Percentiles rank a stretch among this genome's conserved stretches.
Evolutionary conservation across 2,888 invertebrate species (phyloP).

Genomic region (Seira musarum): DNA sequence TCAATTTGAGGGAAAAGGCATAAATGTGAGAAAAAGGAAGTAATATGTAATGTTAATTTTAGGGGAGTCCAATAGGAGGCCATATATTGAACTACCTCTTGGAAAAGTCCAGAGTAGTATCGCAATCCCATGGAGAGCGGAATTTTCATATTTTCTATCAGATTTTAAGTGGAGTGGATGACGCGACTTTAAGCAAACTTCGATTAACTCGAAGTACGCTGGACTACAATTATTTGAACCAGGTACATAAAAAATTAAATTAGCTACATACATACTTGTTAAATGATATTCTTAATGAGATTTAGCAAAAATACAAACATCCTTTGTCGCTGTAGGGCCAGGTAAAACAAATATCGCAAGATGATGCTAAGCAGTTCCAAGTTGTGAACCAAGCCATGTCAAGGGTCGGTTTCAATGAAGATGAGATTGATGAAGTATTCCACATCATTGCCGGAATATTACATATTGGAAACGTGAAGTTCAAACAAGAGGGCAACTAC

Average conservation of each 20-base stretch:
- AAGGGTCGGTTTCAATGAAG: slow-evolving; percentile 82
- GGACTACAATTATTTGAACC: slow-evolving; percentile 84
- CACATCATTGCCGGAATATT: slow-evolving; percentile 87
- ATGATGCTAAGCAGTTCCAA: slow-evolving; percentile 81
- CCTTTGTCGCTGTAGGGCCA: slow-evolving; percentile 65
- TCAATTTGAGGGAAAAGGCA: too few relatives aligned
- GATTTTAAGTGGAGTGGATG: slow-evolving; percentile 82
- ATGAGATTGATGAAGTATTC: slow-evolving; percentile 84
- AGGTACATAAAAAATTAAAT: slow-evolving; percentile 75
- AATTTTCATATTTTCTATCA: slow-evolving; percentile 97
- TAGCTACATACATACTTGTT: neutral
- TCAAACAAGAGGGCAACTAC: slow-evolving; percentile 81
- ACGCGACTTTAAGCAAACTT: slow-evolving; percentile 78
- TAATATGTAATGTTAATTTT: too few relatives aligned
- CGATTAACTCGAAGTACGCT: slow-evolving; percentile 80
- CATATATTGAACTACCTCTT: slow-evolving; percentile 91
- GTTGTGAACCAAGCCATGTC: slow-evolving; percentile 83
- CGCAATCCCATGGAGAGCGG: slow-evolving; percentile 87
- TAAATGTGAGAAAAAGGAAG: too few relatives aligned
- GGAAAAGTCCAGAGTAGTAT: slow-evolving; percentile 91
- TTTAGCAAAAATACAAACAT: too few relatives aligned
- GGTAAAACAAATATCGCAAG: slow-evolving; percentile 49
- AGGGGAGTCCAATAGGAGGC: slow-evolving; percentile 86
- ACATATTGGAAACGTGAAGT: slow-evolving; percentile 90
- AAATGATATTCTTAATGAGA: neutral